These are phyloP conservation scores for Phoenicopterus ruber DNA, from an alignment of 2,113 vertebrate genomes.

Conservation along the genomic window DNA sequence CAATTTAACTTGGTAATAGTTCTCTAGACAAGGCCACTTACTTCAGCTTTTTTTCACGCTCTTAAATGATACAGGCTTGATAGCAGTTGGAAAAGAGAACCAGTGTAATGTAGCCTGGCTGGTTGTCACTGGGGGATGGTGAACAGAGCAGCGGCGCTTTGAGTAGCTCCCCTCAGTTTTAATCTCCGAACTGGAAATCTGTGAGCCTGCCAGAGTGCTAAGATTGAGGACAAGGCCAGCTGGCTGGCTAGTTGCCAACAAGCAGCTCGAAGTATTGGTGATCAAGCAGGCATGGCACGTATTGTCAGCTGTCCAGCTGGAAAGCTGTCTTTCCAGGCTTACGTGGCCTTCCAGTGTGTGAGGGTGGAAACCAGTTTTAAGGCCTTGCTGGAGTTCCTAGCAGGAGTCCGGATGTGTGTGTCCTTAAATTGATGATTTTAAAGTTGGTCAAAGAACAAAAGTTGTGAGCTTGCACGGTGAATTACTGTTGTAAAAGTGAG, in stretches of 20 bases:
- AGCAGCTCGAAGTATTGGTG: background rate
- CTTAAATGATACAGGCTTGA: background rate
- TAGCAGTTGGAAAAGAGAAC: background rate
- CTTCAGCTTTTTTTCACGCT: background rate
- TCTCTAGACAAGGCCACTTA: background rate
- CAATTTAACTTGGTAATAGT: background rate
- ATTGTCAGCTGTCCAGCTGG: conserved; percentile 5
- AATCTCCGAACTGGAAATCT: background rate
- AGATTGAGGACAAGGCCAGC: background rate
- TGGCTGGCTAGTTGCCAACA: background rate
- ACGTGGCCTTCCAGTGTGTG: background rate
- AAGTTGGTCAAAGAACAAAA: background rate
- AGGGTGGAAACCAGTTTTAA: background rate
- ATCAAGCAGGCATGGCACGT: background rate
- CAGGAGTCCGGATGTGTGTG: background rate
- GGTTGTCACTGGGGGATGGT: background rate
- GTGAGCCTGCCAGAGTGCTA: background rate
- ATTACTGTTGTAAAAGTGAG: background rate
- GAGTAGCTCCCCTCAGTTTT: background rate
- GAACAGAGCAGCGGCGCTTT: background rate
- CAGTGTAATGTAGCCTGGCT: background rate
- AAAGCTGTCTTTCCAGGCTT: background rate
- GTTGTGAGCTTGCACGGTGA: background rate
- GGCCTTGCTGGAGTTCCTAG: background rate
- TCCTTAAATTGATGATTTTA: background rate